Percentiles rank a stretch among this genome's conserved stretches.
Conservation (phyloP, 1,140 invertebrate species). For the Drosophila ercepeae region DNA sequence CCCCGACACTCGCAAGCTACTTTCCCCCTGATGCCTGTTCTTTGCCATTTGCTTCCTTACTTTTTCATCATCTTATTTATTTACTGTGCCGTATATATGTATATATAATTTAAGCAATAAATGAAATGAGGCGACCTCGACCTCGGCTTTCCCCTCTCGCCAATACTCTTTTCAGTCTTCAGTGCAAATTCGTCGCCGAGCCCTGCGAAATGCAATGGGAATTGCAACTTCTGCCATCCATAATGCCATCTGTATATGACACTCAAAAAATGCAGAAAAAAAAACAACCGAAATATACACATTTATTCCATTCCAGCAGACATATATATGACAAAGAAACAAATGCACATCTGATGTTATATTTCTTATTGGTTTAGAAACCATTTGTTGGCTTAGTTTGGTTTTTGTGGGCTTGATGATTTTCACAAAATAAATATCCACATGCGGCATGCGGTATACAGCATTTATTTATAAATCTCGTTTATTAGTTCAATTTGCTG, state of each 20-base stretch:
- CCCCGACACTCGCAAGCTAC: slow-evolving; percentile 16
- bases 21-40: slow-evolving; percentile 2
- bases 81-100: slow-evolving; percentile 32
- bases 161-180: background rate
- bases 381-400: slow-evolving; percentile 27
- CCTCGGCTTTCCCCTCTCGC: background rate
- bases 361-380: slow-evolving; percentile 18
- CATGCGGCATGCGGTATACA: slow-evolving; percentile 16
- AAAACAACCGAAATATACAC: slow-evolving; percentile 7
- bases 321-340: slow-evolving; percentile 22
- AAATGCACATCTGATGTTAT: slow-evolving; percentile 17
- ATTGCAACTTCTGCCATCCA: background rate
- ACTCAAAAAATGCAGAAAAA: slow-evolving; percentile 6
- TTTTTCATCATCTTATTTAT: slow-evolving; percentile 43
- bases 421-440: slow-evolving; percentile 24
- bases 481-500: slow-evolving; percentile 76
- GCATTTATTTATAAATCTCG: slow-evolving; percentile 58
- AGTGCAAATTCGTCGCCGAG: background rate
- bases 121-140: slow-evolving; percentile 24
- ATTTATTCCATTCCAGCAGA: slow-evolving; percentile 15
- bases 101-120: slow-evolving; percentile 44
- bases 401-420: slow-evolving; percentile 22
- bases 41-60: slow-evolving; percentile 45
- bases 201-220: background rate
- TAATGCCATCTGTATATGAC: slow-evolving; percentile 18